Evolutionary conservation across 1,140 invertebrate species (phyloP).

Genomic region (Macrocentrus cingulum): DNA sequence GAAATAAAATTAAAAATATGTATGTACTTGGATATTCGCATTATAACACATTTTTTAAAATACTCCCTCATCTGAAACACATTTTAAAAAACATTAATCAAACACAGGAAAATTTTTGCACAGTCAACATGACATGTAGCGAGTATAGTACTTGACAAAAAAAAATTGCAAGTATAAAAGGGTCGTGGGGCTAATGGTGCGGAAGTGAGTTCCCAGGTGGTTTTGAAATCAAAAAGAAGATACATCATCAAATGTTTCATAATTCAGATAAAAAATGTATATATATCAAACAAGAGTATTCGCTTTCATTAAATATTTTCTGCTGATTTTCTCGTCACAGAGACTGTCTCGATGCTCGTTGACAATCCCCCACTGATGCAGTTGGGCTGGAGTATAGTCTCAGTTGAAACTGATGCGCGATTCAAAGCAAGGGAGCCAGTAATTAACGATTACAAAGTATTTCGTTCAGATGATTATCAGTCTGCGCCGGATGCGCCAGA

Average conservation of each 20-base stretch:
- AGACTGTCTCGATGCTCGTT: not conserved
- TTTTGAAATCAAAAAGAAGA: not conserved
- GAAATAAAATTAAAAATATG: conserved; percentile 1
- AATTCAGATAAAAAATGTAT: not conserved
- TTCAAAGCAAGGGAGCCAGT: conserved; percentile 37
- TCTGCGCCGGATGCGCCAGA: conserved; percentile 52
- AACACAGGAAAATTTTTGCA: too few relatives aligned
- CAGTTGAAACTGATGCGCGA: not conserved
- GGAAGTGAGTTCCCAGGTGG: conserved; percentile 12
- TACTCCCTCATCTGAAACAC: not conserved
- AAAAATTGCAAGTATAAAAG: not conserved
- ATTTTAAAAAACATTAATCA: not conserved
- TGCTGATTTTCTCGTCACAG: not conserved
- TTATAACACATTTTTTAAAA: not conserved
- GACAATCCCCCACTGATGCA: conserved; percentile 3
- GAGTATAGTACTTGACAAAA: too few relatives aligned
- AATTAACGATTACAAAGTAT: conserved; percentile 59
- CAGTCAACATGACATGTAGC: too few relatives aligned
- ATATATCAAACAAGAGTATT: not conserved
- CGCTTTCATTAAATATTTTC: too few relatives aligned
- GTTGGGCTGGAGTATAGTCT: not conserved
- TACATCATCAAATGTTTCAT: not conserved
- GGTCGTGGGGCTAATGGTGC: conserved; percentile 9
- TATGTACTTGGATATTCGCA: not conserved
- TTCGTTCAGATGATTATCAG: conserved; percentile 58